Base-by-base conservation (phyloP, 2,888 invertebrate species). In the Pegoplata infirma region DNA sequence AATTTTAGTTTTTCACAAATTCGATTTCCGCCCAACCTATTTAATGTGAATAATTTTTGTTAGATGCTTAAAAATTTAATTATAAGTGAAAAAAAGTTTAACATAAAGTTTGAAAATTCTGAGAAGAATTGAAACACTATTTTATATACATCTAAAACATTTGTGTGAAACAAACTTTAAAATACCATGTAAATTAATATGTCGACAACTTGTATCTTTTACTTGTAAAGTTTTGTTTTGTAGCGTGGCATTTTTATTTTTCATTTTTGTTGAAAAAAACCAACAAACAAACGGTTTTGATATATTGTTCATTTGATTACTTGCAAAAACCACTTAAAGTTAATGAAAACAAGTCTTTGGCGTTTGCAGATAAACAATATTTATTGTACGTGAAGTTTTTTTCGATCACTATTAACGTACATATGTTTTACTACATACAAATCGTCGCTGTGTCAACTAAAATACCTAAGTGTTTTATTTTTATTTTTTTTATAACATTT, bases 331-430 rank as follows among this genome's bases (percentile, higher is more conserved):
- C 78, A 78, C 74, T 78, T 78, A 69, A 78, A 74, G 78, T 78
- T 78, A 78, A 78, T 78, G 78, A 78, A 78, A 78, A 74, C 78
- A 74, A 78, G 78, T 74, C 64, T 78, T 78, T 66, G 78, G 78
- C 64, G 64, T 69, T 78, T 59, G 59, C 64, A 78, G 78, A 74
- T 74, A 78, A 78, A 78, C 74, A 74, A 78, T 78, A 74, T 58
- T 69, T 66, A 55, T 73, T 68, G 72, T 67, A 63, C 8, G 40
- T 66, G 14, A 51, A 23, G 25, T 71, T 28, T 32, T 53, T 36
- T 44, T 61, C n/a, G n/a, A n/a, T n/a, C n/a, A n/a, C n/a, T n/a
- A n/a, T n/a, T n/a, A n/a, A n/a, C n/a, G n/a, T n/a, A n/a, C 17
- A 6, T 32, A 25, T 44, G 17, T 12, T 12, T 14, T n/a, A 14